Evolutionary conservation across 2,113 vertebrate genomes (phyloP).

Genomic region (Oncorhynchus clarkii): DNA sequence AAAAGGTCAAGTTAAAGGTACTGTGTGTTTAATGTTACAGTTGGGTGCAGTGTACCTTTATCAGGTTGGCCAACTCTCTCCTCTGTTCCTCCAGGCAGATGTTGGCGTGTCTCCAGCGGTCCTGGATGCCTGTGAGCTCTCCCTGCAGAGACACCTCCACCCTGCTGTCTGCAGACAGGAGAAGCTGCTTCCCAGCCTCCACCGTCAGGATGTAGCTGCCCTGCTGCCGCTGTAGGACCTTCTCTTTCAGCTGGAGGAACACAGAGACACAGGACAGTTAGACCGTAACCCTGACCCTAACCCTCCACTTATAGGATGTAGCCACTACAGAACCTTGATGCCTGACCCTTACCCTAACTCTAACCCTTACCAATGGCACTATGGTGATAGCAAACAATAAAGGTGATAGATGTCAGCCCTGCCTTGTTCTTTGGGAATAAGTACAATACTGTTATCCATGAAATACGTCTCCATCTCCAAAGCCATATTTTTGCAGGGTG

Average conservation of each 20-base stretch:
- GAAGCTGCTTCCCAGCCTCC: conserved; percentile 89
- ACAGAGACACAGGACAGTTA: background rate
- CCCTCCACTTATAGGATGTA: no score
- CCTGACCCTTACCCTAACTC: no score
- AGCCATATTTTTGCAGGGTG: no score
- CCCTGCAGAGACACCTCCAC: conserved; percentile 81
- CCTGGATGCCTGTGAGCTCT: conserved; percentile 88
- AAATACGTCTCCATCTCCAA: no score
- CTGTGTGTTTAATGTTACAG: background rate
- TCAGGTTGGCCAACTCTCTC: conserved; percentile 78
- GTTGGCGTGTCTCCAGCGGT: conserved; percentile 83
- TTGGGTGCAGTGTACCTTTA: conserved; percentile 61
- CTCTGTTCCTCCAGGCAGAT: conserved; percentile 82
- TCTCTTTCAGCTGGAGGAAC: conserved; percentile 87
- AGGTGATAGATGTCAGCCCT: no score
- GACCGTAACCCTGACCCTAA: no score
- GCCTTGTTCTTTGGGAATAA: no score
- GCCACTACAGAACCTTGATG: no score
- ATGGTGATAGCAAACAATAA: no score
- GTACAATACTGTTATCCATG: no score
- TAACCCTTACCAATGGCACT: no score
- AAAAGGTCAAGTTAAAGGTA: no score
- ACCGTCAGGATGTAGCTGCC: conserved; percentile 95
- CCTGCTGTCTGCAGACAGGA: conserved; percentile 84
- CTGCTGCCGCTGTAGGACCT: conserved; percentile 89